Percentiles rank a stretch among this genome's conserved stretches.
Conservation (phyloP, 1,140 invertebrate species). For the Drosophila bocki region DNA sequence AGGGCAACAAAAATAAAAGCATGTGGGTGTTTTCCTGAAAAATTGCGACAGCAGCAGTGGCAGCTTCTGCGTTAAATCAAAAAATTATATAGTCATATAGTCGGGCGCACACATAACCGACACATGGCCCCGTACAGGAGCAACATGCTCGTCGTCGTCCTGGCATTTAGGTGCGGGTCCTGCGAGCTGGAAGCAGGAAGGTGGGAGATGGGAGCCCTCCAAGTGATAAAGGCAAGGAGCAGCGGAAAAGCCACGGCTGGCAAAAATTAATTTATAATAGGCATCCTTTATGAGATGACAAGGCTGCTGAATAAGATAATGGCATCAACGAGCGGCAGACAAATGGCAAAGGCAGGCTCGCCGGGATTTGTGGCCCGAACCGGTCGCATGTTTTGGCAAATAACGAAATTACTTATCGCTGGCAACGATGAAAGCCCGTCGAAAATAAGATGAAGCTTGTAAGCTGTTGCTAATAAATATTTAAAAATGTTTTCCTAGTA, state of each 20-base stretch:
- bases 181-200: background rate
- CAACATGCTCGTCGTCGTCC: slow-evolving; percentile 57
- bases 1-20: slow-evolving; percentile 60
- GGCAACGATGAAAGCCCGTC: slow-evolving; percentile 36
- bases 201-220: background rate
- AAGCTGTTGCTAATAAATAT: slow-evolving; percentile 82
- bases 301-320: slow-evolving; percentile 83
- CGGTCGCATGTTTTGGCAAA: slow-evolving; percentile 75
- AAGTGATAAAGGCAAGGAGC: slow-evolving; percentile 66
- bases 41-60: slow-evolving; percentile 77
- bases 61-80: slow-evolving; percentile 75
- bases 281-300: slow-evolving; percentile 84
- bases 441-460: slow-evolving; percentile 69
- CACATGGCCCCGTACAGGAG: slow-evolving; percentile 41
- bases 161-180: slow-evolving; percentile 49
- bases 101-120: slow-evolving; percentile 49
- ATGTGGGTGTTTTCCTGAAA: slow-evolving; percentile 75
- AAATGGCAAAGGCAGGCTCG: slow-evolving; percentile 55
- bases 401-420: slow-evolving; percentile 80
- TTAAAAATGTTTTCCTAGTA: slow-evolving; percentile 67
- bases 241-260: slow-evolving; percentile 60
- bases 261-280: slow-evolving; percentile 85
- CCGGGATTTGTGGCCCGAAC: slow-evolving; percentile 41
- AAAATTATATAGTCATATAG: slow-evolving; percentile 84
- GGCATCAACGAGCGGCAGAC: slow-evolving; percentile 74